Conservation (phyloP, 2,113 vertebrate genomes). For the Cyanoliseus patagonus region DNA sequence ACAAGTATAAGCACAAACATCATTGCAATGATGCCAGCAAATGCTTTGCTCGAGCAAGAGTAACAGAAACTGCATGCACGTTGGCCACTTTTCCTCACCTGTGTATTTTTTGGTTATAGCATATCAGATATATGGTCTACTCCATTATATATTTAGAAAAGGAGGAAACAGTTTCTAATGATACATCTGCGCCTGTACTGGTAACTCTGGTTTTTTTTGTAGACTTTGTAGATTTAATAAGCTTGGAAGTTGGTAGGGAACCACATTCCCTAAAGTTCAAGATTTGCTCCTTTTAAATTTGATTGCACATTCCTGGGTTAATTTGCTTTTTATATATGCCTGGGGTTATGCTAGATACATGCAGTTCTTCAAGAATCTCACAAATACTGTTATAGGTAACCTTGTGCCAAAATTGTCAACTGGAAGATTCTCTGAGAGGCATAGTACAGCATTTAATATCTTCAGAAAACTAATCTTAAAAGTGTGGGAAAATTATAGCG, state of each 20-base stretch:
- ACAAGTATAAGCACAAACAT: background rate
- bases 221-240: background rate
- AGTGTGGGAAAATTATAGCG: conserved; percentile 13
- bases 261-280: background rate
- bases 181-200: background rate
- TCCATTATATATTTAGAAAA: background rate
- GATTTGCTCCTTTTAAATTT: background rate
- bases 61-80: background rate
- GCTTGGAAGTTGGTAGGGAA: background rate
- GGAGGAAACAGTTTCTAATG: background rate
- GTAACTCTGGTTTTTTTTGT: background rate
- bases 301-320: background rate
- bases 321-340: background rate
- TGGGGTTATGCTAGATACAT: background rate
- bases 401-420: conserved; percentile 56
- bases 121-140: background rate
- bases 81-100: background rate
- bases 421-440: conserved; percentile 35
- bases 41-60: background rate
- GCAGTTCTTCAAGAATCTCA: background rate
- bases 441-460: conserved; percentile 4
- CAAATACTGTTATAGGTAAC: conserved; percentile 21
- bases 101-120: background rate
- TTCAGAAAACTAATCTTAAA: conserved; percentile 11
- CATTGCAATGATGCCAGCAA: background rate